Base-by-base conservation (phyloP, 1,140 invertebrate genomes). In the Drosophila athabasca region DNA sequence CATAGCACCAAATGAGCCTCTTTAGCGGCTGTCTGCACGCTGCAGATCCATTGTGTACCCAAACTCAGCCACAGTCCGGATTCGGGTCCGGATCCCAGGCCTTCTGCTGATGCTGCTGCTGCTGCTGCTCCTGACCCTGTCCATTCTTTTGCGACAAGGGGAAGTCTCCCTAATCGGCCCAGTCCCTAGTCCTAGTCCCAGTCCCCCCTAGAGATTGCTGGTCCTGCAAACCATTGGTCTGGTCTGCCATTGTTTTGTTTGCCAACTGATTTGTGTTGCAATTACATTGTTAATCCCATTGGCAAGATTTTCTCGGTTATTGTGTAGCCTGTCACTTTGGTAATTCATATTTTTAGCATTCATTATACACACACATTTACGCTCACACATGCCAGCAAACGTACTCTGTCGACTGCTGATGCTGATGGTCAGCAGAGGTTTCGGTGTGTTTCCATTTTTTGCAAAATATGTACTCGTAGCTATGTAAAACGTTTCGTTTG, bases 241-340 rank as follows among this genome's bases (percentile, higher is more conserved):
- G 50, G 41, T 22, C 58, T 26, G 61, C 54, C 19, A 50, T 69
- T 69, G 51, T 69, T 50, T 78, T 70, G 55, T 76, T 71, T 50
- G 50, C 49, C 52, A 66, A 69, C 26, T 65, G 70, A 88, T 82
- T 88, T 69, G 66, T 88, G 83, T 72, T 64, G 66, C 62, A 88
- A 82, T 88, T 87, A 87, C 83, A 88, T 79, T 88, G 68, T 60
- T 87, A 88, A 88, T 88, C 75, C 83, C 60, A 76, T 68, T 62
- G 22, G 62, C 53, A 68, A 69, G 57, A 83, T 71, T 54, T 76
- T 73, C 65, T 68, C 19, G 15, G 19, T n/a, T 52, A 51, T 73
- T 65, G 57, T 62, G 13, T 45, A 35, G 39, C 41, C 35, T 58
- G 45, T 70, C 52, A 59, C 46, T 75, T 67, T 70, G 43, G 19